Evolutionary conservation across 2,888 invertebrate species (phyloP).

Genomic region (Agrilus biguttatus): DNA sequence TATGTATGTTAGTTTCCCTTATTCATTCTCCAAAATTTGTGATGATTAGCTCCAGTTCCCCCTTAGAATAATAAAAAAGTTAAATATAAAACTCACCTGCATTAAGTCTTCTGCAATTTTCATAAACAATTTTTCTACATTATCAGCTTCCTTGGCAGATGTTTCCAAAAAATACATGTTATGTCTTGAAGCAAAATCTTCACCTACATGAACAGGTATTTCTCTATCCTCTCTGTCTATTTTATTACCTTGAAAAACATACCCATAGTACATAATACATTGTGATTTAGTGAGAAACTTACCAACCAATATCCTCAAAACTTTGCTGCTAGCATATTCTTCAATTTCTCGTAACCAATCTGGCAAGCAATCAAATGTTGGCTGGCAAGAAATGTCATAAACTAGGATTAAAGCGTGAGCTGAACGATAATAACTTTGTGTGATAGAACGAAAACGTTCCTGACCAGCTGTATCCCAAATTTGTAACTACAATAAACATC

Average conservation of each 20-base stretch:
- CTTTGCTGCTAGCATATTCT: slow-evolving; percentile 92
- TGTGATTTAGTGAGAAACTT: slow-evolving; percentile 22
- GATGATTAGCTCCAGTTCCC: too few species aligned
- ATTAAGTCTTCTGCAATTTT: slow-evolving; percentile 90
- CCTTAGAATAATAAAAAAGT: background rate
- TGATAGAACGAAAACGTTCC: slow-evolving; percentile 91
- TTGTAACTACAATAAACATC: slow-evolving; percentile 54
- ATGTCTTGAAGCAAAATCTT: slow-evolving; percentile 88
- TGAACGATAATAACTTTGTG: slow-evolving; percentile 93
- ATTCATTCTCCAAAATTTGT: too few species aligned
- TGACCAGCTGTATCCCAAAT: slow-evolving; percentile 99
- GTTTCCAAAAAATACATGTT: slow-evolving; percentile 98
- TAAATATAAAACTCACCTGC: slow-evolving; percentile 40
- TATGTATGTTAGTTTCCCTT: too few species aligned
- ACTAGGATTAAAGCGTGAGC: slow-evolving; percentile 94
- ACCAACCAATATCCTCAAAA: slow-evolving; percentile 88
- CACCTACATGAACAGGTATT: slow-evolving; percentile 87
- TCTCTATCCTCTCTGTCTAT: slow-evolving; percentile 93
- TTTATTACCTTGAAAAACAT: slow-evolving; percentile 64
- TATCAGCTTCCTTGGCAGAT: slow-evolving; percentile 94
- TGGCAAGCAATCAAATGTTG: slow-evolving; percentile 92
- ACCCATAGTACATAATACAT: background rate
- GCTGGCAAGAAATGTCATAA: slow-evolving; percentile 95
- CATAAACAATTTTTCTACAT: slow-evolving; percentile 91
- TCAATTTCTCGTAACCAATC: slow-evolving; percentile 97